Evolutionary conservation across 2,888 invertebrate genomes (phyloP).

Genomic region (Microplitis manilae): DNA sequence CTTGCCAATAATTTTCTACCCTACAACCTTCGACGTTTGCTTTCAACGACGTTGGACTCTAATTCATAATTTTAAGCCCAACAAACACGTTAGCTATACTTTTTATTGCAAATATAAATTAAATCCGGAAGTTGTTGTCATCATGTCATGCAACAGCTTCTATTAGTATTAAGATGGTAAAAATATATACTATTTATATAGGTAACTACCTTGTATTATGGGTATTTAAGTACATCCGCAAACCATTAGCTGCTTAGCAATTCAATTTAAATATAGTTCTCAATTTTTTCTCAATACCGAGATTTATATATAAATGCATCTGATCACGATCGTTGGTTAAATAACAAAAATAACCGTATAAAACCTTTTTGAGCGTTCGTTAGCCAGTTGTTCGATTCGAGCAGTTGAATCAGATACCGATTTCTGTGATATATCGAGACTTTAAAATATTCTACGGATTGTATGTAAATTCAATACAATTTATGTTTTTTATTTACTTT

Average conservation of each 20-base stretch:
- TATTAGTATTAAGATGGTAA: too few species aligned
- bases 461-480: conserved; percentile 51
- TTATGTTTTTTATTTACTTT: conserved; percentile 27
- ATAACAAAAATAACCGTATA: too few species aligned
- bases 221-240: conserved; percentile 15
- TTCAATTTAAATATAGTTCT: conserved; percentile 51
- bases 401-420: conserved; percentile 30
- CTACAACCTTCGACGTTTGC: too few species aligned
- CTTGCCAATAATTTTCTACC: too few species aligned
- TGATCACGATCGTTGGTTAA: background rate
- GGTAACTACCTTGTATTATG: too few species aligned
- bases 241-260: conserved; percentile 46
- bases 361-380: conserved; percentile 6
- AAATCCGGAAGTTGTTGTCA: conserved; percentile 19
- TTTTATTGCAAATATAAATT: too few species aligned
- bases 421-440: conserved; percentile 29
- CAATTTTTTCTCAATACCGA: conserved; percentile 13
- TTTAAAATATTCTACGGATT: conserved; percentile 52
- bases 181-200: too few species aligned
- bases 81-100: too few species aligned
- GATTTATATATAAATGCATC: conserved; percentile 17
- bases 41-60: too few species aligned
- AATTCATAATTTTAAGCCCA: too few species aligned
- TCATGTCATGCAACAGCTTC: background rate
- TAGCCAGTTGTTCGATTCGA: conserved; percentile 27